phyloP scores from a whole-genome alignment of 2,888 invertebrate species.

The Antheraea assamensis region DNA sequence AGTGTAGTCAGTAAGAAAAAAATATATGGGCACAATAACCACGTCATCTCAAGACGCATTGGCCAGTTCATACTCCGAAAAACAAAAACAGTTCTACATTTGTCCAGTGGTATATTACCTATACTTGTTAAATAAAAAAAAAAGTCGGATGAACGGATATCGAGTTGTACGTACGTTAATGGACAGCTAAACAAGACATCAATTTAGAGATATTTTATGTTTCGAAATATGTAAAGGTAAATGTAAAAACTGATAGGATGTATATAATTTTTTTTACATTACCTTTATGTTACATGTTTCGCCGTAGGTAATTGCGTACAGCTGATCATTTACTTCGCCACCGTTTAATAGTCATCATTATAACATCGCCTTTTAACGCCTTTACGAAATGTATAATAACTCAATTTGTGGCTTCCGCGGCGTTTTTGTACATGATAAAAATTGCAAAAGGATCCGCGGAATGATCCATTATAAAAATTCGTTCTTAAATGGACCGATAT shows the following conservation, averaged over 20 bases:
- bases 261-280: background rate
- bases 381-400: constrained; percentile 70
- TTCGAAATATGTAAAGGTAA: background rate
- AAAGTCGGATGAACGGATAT: too few relatives aligned
- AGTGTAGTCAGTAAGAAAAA: too few relatives aligned
- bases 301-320: constrained; percentile 12
- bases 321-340: constrained; percentile 44
- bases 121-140: too few relatives aligned
- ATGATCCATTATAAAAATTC: constrained; percentile 57
- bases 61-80: too few relatives aligned
- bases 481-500: constrained; percentile 37
- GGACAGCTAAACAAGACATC: background rate
- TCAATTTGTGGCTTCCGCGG: constrained; percentile 59
- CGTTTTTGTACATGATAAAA: constrained; percentile 48
- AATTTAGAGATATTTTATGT: background rate
- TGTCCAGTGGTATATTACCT: too few relatives aligned
- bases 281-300: background rate
- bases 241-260: background rate
- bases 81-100: too few relatives aligned
- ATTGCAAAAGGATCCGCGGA: constrained; percentile 50
- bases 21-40: too few relatives aligned
- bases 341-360: constrained; percentile 66
- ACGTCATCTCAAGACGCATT: too few relatives aligned
- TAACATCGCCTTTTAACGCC: constrained; percentile 68
- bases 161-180: background rate